Base-by-base conservation (phyloP, 2,888 invertebrate genomes). In the Cryptocephalus moraei region DNA sequence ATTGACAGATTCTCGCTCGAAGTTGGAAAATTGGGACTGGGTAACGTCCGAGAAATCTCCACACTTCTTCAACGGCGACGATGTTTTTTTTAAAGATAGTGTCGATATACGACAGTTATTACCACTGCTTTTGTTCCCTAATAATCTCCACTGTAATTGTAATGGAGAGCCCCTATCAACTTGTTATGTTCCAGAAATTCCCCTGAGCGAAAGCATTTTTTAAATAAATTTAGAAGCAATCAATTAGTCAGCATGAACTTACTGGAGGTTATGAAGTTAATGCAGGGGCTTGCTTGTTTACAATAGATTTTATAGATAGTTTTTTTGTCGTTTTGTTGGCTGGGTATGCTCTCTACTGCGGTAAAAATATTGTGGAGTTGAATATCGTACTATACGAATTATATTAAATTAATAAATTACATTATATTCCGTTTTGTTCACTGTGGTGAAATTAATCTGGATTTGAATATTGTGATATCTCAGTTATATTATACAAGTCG, bases 1-100 rank as follows among this genome's bases (percentile, higher is more conserved):
- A 74, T 70, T 74, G 50, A 77, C 77, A 68, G 86, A 77, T 93
- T 91, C 69, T 80, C 90, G 49, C 87, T 87, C 39, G 92, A 93
- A 70, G 86, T 90, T 33, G 79, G 90, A 8, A 83, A 87, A 74
- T 80, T 82, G 46, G 81, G 82, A 31, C 78, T 82, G 11, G 75
- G 93, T 49, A 92, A 92, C 0, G 43, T 49, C 48, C 58, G 9
- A 56, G 57, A 8, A 50, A 53, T 31, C 47, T 59, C 22, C 43
- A 57, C 44, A 44, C 53, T 1, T 45, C 59, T 8, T 53, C 53
- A 39, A 33, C 58, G 2, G 45, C 53, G 2, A 12, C 48, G 1
- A 56, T 54, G 8, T 54, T 55, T 32, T 45, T 58, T 12, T 47
- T 57, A 9, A 40, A 51, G 8, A 58, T 52, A 41, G 11, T 48